These are phyloP conservation scores for Leucopsar rothschildi DNA, from an alignment of 2,113 vertebrate species.

Conservation along the genomic window DNA sequence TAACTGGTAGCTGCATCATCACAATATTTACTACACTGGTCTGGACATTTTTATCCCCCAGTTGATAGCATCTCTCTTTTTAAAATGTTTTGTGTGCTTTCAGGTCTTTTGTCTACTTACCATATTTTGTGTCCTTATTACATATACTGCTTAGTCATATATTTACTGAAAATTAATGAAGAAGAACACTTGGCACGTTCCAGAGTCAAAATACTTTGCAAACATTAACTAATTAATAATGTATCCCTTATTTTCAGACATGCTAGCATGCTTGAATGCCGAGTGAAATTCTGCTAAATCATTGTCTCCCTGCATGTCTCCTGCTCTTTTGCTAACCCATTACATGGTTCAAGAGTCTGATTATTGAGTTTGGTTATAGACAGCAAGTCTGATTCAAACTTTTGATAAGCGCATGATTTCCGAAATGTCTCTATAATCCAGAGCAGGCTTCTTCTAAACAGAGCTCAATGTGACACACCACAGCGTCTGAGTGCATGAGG, in stretches of 20 bases:
- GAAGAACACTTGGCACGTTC: constrained; percentile 27
- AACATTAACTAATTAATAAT: constrained; percentile 70
- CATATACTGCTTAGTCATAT: constrained; percentile 37
- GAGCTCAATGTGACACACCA: constrained; percentile 32
- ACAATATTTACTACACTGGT: constrained; percentile 7
- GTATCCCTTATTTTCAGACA: constrained; percentile 53
- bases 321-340: not conserved
- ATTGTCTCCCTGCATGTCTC: constrained; percentile 10
- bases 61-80: not conserved
- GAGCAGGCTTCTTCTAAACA: constrained; percentile 23
- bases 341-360: constrained; percentile 1
- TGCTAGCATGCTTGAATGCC: constrained; percentile 44
- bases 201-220: constrained; percentile 45
- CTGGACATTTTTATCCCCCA: not conserved
- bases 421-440: not conserved
- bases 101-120: constrained; percentile 18
- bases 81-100: constrained; percentile 22
- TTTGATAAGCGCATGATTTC: constrained; percentile 37
- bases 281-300: constrained; percentile 55
- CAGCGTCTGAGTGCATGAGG: not conserved
- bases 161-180: constrained; percentile 48
- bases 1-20: constrained; percentile 35
- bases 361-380: constrained; percentile 16
- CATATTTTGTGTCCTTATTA: constrained; percentile 32
- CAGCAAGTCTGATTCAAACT: constrained; percentile 36